These are phyloP conservation scores for Ancistrus triradiatus DNA, from an alignment of 2,113 vertebrate species.

Conservation along the genomic window DNA sequence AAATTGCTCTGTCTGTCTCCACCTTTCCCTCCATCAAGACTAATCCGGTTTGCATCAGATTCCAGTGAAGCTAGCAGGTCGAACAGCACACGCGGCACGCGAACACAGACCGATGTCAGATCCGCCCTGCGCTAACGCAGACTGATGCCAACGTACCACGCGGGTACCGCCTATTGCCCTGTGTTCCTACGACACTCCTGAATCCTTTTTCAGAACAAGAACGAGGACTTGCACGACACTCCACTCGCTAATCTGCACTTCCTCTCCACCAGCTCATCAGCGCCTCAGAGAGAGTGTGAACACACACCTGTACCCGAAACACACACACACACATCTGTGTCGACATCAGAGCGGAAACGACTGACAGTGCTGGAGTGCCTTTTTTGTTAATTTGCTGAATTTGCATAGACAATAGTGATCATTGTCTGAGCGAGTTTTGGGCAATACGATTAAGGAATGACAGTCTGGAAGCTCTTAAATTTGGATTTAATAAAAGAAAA, in stretches of 20 bases:
- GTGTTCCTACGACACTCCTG: no score
- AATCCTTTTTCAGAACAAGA: background rate
- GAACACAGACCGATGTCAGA: background rate
- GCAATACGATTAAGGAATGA: no score
- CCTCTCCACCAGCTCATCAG: slow-evolving; percentile 14
- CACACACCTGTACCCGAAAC: slow-evolving; percentile 23
- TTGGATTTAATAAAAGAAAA: no score
- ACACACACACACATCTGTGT: no score
- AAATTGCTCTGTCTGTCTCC: slow-evolving; percentile 28
- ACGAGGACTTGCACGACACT: background rate
- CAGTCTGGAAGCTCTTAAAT: no score
- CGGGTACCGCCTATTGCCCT: no score
- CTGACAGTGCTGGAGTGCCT: no score
- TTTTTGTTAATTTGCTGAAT: no score
- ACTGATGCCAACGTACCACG: no score
- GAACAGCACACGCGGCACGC: slow-evolving; percentile 5
- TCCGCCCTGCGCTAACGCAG: background rate
- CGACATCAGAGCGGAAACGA: background rate
- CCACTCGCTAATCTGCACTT: slow-evolving; percentile 14
- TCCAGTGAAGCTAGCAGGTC: slow-evolving; percentile 14
- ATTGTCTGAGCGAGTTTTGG: no score
- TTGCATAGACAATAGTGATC: no score
- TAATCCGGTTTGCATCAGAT: slow-evolving; percentile 22
- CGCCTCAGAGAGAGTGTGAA: slow-evolving; percentile 24
- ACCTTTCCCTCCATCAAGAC: slow-evolving; percentile 25